phyloP scores from a whole-genome alignment of 2,888 invertebrate species.

The Agonopterix heracliana region DNA sequence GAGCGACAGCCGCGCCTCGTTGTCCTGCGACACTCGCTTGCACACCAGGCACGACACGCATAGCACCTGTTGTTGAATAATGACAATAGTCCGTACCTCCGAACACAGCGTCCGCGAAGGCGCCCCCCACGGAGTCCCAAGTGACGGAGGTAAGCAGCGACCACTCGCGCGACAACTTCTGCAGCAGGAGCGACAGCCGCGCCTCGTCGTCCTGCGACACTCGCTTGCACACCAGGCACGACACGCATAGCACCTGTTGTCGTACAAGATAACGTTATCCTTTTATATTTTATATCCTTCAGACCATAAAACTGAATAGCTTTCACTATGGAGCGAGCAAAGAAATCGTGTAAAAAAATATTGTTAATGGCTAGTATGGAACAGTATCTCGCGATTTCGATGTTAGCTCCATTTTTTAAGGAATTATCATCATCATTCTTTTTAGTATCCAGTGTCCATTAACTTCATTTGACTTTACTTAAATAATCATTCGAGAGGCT shows the following conservation, averaged over 20 bases:
- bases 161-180: conserved; percentile 85
- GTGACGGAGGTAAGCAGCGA: conserved; percentile 83
- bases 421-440: too few relatives aligned
- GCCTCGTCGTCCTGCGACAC: conserved; percentile 84
- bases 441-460: too few relatives aligned
- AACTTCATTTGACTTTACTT: too few relatives aligned
- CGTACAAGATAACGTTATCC: neutral
- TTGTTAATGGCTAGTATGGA: too few relatives aligned
- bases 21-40: conserved; percentile 83
- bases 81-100: conserved; percentile 56
- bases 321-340: too few relatives aligned
- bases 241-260: conserved; percentile 78
- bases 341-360: neutral
- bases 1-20: conserved; percentile 80
- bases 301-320: too few relatives aligned
- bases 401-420: too few relatives aligned
- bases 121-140: conserved; percentile 82
- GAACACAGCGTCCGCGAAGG: conserved; percentile 80
- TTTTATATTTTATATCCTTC: neutral
- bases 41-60: conserved; percentile 81
- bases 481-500: too few relatives aligned
- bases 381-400: too few relatives aligned
- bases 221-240: conserved; percentile 81
- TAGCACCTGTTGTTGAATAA: conserved; percentile 75
- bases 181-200: conserved; percentile 79